Percentiles rank a stretch among this genome's conserved stretches.
Conservation (phyloP, 2,113 vertebrate species). For the Cyphomyrus plagiostoma region DNA sequence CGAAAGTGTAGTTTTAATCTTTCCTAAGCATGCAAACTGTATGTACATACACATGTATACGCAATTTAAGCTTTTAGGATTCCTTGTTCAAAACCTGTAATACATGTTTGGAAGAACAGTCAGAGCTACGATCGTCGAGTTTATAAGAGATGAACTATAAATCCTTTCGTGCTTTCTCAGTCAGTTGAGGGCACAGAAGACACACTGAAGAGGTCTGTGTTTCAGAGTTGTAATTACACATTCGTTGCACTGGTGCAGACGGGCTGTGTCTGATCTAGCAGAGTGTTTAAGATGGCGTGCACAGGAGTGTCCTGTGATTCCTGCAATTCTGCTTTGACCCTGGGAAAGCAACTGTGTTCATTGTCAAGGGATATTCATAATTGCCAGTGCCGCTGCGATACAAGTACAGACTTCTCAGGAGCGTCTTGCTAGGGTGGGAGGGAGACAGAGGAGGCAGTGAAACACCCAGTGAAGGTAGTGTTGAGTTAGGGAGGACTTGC, state of each 20-base stretch:
- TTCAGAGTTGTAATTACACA: neutral
- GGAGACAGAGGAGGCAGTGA: neutral
- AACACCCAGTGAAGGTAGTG: neutral
- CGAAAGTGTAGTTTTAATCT: neutral
- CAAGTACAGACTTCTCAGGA: neutral
- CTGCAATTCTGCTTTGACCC: neutral
- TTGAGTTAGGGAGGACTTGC: neutral
- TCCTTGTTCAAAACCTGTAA: neutral
- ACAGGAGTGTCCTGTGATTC: neutral
- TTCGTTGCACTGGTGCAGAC: neutral
- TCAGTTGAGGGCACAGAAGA: neutral
- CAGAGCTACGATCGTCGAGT: neutral
- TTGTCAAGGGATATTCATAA: neutral
- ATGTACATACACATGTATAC: neutral
- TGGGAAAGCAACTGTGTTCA: neutral
- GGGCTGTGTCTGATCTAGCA: neutral
- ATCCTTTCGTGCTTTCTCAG: neutral
- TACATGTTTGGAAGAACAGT: neutral
- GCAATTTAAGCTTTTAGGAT: neutral
- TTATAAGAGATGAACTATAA: neutral
- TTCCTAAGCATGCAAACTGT: neutral
- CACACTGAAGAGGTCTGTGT: neutral
- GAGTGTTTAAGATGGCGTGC: neutral
- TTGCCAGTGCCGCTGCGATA: neutral
- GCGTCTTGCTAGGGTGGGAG: neutral